Conservation (phyloP, 2,113 vertebrate species). For the Numida meleagris region DNA sequence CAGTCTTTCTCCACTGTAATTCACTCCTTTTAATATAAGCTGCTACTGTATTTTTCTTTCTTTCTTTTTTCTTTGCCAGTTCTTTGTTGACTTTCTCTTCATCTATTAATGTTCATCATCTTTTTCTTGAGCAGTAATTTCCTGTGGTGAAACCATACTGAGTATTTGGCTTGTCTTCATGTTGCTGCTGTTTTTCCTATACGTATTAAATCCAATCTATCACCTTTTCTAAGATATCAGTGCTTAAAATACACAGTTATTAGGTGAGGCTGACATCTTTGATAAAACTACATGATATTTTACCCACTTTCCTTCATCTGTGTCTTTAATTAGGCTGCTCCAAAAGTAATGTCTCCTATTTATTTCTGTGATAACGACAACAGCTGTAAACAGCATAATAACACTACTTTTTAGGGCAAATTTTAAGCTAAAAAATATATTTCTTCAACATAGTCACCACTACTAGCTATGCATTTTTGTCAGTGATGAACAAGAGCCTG, state of each 20-base stretch:
- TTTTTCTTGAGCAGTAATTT: background rate
- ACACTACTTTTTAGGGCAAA: background rate
- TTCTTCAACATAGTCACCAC: background rate
- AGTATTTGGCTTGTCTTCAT: rapidly evolving
- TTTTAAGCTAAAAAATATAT: background rate
- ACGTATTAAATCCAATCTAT: background rate
- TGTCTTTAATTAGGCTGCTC: background rate
- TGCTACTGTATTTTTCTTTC: background rate
- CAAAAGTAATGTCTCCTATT: too few species aligned
- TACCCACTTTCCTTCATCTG: background rate
- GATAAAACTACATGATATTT: background rate
- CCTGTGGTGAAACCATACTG: background rate
- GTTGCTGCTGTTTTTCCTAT: background rate
- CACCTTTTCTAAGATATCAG: background rate
- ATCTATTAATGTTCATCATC: background rate
- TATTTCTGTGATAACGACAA: too few species aligned
- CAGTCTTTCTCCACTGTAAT: background rate
- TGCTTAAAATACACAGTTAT: background rate
- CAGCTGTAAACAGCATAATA: too few species aligned
- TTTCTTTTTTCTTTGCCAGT: background rate
- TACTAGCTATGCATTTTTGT: background rate
- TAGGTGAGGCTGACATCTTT: background rate
- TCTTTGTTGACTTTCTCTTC: background rate
- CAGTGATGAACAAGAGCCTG: too few species aligned
- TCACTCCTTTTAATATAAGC: background rate